Evolutionary conservation across 2,888 invertebrate species (phyloP), one percentile per base, ranked within the genome.

Genomic region (Rhagium mordax): DNA sequence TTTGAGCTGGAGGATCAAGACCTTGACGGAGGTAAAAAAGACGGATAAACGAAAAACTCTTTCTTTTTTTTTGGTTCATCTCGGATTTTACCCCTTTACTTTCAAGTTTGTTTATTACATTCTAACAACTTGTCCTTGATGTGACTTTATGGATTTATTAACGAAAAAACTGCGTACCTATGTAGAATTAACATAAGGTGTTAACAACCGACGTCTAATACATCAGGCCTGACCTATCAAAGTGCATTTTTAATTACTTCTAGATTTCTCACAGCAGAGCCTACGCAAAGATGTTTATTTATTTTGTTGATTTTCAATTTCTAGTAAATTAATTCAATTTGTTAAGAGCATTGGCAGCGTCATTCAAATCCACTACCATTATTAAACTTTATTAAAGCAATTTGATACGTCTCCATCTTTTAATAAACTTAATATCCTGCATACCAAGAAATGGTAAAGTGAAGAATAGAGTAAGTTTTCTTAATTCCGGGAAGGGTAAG

Each of bases 381-480:
- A 74, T 74, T 74, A 74, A 79, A 78, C 76, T 77, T 78, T 78
- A 77, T 79, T 75, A 76, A 74, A 70, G 69, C 78, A 74, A 79
- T 79, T 79, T 77, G 77, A 74, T 76, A 75, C 77, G 74, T 74
- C 74, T 77, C 72, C 76, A 78, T 74, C 76, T 74, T 75, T 78
- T 78, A 75, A 79, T 77, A 76, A 76, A 71, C 62, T 75, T 76
- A 76, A 78, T 75, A 77, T 73, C 74, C 73, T 70, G 74, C 75
- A 70, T 78, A 75, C 78, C 57, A 65, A 72, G 78, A 78, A 79
- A 73, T 71, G 74, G 69, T 57, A 61, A 64, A n/a, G 13, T 55
- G 24, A 55, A 64, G 24, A 24, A 49, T 49, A 29, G 24, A 27
- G 21, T 27, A 33, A 48, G 49, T 51, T 64, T 51, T 64, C 49